phyloP scores from a whole-genome alignment of 2,797 vertebrate species.

The Saxicola maurus region DNA sequence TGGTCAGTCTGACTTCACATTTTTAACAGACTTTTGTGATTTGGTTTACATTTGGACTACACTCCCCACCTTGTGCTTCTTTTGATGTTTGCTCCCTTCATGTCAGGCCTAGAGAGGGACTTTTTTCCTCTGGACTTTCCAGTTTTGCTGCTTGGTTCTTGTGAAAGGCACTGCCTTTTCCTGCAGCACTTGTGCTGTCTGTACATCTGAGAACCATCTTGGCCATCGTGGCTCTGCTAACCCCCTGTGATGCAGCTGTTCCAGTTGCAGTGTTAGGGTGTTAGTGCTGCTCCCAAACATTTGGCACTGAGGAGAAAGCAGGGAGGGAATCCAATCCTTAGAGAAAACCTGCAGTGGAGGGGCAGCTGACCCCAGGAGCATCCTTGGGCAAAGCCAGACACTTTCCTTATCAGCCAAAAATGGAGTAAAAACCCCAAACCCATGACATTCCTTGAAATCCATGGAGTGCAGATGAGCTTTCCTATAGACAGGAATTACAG shows the following conservation, averaged over 20 bases:
- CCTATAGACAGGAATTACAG: background rate
- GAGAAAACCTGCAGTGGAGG: background rate
- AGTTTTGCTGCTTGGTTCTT: background rate
- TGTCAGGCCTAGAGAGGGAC: background rate
- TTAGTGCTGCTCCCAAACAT: background rate
- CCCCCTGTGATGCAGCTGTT: background rate
- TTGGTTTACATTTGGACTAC: background rate
- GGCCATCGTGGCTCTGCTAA: accelerated
- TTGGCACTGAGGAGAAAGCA: background rate
- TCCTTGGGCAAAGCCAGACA: background rate
- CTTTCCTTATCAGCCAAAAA: background rate
- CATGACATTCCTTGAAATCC: background rate
- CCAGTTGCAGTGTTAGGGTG: background rate
- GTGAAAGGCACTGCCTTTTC: background rate
- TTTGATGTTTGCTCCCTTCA: background rate
- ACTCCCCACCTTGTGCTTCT: background rate
- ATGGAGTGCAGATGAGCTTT: background rate
- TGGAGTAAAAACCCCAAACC: background rate
- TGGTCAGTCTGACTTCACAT: background rate
- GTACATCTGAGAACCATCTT: background rate
- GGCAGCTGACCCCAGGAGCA: background rate
- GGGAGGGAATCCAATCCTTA: background rate
- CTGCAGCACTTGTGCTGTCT: background rate
- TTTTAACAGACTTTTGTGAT: background rate
- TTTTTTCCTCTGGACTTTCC: background rate